Evolutionary conservation across 2,888 invertebrate genomes (phyloP), one percentile per base, ranked within the genome.

Genomic region (Baronia brevicornis): DNA sequence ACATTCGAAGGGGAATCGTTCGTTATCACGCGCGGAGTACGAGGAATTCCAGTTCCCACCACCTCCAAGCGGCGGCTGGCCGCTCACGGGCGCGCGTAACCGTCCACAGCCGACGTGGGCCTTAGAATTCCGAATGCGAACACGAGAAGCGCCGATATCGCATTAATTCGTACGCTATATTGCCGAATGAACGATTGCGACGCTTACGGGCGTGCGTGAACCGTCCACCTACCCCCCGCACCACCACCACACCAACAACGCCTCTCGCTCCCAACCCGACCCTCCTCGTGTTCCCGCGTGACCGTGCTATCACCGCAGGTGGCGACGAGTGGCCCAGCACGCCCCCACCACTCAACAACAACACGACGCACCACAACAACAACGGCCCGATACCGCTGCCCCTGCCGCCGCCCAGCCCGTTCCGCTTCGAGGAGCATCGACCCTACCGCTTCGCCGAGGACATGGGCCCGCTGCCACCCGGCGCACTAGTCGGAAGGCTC

Each of bases 371-470:
- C 60, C 84, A 77, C 78, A 86, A 80, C 80, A 75, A 77, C 84
- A 86, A 78, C 77, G 82, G 79, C 20, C 77, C 78, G 39, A 57
- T 66, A 48, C 74, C 73, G 48, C 66, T 79, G 62, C 84, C 82
- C 48, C 68, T 73, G 70, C 86, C 77, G 51, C 85, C 84, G 44
- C 84, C 78, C 53, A 86, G 73, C 62, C 92, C 92, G 30, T 94
- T 93, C 72, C 88, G 92, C 42, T 93, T 93, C 74, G 94, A 93
- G 58, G 94, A 94, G 30, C 91, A 92, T 48, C 86, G 92, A 24
- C 89, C 90, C 37, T 95, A 93, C 79, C 88, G 94, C 42, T 95
- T 94, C 73, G 93, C 93, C 34, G 94, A 95, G 46, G 92, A 94
- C 56, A 86, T 92, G 68, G 92, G 92, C 2, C 84, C 84, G 0